Evolutionary conservation across 1,140 invertebrate genomes (phyloP), one percentile per base, ranked within the genome.

Genomic region (Campodea augens): DNA sequence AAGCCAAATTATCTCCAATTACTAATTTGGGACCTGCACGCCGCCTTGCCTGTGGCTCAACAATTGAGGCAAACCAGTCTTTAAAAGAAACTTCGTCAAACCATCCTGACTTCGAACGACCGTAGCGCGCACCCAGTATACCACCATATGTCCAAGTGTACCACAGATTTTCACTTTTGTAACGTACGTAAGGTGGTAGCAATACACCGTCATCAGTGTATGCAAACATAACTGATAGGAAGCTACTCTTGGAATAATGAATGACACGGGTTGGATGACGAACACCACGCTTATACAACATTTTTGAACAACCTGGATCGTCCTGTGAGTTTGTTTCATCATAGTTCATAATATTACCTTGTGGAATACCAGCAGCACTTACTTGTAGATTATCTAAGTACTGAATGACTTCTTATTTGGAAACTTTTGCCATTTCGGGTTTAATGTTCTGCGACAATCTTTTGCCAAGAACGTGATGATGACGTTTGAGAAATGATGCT

Each of bases 151-250:
- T 52, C 54, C 52, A 56, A 13, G 45, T 48, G 22, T 47, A 43
- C 36, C 46, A 49, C 18, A 52, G 18, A 45, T 49, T 36, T 19
- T 47, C 41, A n/a, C 51, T 43, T 38, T 54, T 55, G 29, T 53
- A 56, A 13, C 51, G 46, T 4, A 54, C 51, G 50, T 52, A 53
- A 7, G 41, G 39, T 12, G 52, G 53, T 1, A 54, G 42, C 7
- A 53, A 19, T 21, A 13, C 42, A 0, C 54, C 54, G 41, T 44
- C 41, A 29, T 43, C 53, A 24, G 48, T 45, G 29, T 43, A 54
- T 46, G 47, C 51, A 47, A 57, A 53, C 55, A 57, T 54, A 3
- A 56, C 22, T 38, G 48, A 48, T 5, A 39, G n/a, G 41, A 27
- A 50, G 7, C 46, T 46, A 1, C 50, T 19, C 38, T 54, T 55